Conservation (phyloP, 35 echinoderm and acorn worm species). For the Lytechinus variegatus region DNA sequence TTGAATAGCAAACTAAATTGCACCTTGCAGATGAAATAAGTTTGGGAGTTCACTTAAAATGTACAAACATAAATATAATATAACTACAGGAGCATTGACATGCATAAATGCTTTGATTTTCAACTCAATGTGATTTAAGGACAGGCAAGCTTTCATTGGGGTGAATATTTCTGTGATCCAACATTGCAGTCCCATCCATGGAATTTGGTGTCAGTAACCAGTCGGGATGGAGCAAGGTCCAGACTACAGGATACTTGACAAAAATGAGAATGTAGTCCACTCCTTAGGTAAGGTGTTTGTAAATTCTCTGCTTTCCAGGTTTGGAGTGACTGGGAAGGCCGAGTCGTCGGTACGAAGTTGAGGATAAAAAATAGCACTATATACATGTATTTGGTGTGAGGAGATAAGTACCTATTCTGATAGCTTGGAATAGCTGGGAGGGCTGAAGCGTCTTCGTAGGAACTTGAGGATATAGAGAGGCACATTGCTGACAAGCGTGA, state of each 20-base stretch:
- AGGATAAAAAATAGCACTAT: too few relatives aligned
- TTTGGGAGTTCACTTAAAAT: too few relatives aligned
- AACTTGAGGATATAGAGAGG: constrained; percentile 97
- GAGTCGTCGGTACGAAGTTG: too few relatives aligned
- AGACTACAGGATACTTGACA: too few relatives aligned
- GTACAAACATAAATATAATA: neutral
- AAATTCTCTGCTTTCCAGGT: too few relatives aligned
- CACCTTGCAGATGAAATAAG: neutral
- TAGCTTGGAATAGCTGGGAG: constrained; percentile 95
- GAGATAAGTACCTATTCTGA: constrained; percentile 55
- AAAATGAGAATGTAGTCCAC: too few relatives aligned
- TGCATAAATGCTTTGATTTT: neutral
- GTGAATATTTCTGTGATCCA: too few relatives aligned
- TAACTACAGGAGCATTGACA: neutral
- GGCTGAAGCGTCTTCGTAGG: constrained; percentile 83
- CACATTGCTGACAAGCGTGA: constrained; percentile 93
- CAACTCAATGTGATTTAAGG: neutral
- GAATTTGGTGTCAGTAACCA: neutral
- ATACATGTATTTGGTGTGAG: neutral
- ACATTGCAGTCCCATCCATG: neutral
- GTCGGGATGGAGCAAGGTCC: too few relatives aligned
- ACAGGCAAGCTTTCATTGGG: neutral
- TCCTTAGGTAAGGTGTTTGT: too few relatives aligned
- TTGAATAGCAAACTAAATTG: neutral
- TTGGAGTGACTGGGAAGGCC: too few relatives aligned